A percentile compares a stretch with the other conserved stretches of the same genome.
These are phyloP conservation scores for Megaleporinus macrocephalus DNA, from an alignment of 2,113 vertebrate species.

Conservation along the genomic window DNA sequence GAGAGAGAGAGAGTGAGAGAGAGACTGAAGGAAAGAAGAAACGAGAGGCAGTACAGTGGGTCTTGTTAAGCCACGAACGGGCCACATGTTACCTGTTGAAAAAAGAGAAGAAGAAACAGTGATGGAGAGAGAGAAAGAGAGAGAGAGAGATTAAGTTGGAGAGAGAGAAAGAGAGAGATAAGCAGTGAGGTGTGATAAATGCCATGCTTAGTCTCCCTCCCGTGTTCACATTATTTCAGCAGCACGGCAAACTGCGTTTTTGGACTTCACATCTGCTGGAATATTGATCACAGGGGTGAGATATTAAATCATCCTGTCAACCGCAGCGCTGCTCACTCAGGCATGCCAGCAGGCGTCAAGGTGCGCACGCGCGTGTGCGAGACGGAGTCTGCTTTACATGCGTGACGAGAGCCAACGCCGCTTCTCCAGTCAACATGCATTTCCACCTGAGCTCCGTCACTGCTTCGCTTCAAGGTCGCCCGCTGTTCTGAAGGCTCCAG, in stretches of 20 bases:
- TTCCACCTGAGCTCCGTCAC: constrained; percentile 52
- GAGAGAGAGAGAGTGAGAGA: too few species aligned
- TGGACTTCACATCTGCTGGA: constrained; percentile 63
- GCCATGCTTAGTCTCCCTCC: constrained; percentile 53
- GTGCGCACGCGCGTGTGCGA: constrained; percentile 3
- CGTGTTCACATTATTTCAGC: constrained; percentile 65
- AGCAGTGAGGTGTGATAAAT: constrained; percentile 57
- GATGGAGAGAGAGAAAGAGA: not conserved
- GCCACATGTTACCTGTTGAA: not conserved
- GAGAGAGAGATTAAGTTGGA: not conserved
- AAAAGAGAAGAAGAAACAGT: not conserved
- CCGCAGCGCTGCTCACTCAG: constrained; percentile 49
- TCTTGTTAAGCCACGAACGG: not conserved
- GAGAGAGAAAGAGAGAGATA: not conserved
- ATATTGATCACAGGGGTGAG: constrained; percentile 65
- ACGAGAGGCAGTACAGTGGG: too few species aligned
- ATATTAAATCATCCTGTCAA: constrained; percentile 65
- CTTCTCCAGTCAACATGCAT: constrained; percentile 41
- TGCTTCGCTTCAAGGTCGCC: constrained; percentile 45
- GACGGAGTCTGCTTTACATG: constrained; percentile 55
- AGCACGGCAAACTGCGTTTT: constrained; percentile 42
- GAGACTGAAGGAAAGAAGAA: too few species aligned
- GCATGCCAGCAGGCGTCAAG: constrained; percentile 2
- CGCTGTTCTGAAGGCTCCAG: constrained; percentile 8
- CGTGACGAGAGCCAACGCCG: constrained; percentile 31